Evolutionary conservation across 2,888 invertebrate genomes (phyloP).

Genomic region (Cheilosia scutellata): DNA sequence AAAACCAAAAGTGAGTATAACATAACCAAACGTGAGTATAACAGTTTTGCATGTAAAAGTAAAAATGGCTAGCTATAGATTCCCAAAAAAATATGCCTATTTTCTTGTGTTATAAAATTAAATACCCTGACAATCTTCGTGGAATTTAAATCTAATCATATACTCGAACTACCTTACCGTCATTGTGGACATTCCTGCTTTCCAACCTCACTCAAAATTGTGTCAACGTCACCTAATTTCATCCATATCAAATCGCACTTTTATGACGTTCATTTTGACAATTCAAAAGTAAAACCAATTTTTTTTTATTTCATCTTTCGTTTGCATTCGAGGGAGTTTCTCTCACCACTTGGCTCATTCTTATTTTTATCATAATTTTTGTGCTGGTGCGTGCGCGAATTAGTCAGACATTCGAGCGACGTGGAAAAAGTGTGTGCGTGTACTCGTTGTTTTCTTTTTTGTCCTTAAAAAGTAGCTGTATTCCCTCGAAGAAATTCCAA

Average conservation of each 20-base stretch:
- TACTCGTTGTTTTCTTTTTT: slow-evolving; percentile 61
- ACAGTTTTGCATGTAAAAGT: too few relatives aligned
- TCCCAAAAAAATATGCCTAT: too few relatives aligned
- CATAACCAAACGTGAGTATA: too few relatives aligned
- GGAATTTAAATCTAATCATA: too few relatives aligned
- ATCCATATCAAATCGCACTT: slow-evolving; percentile 63
- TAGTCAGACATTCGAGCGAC: slow-evolving; percentile 62
- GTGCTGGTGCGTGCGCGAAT: slow-evolving; percentile 72
- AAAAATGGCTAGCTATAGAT: too few relatives aligned
- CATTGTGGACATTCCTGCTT: slow-evolving; percentile 19
- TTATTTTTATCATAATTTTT: slow-evolving; percentile 73
- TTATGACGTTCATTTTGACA: slow-evolving; percentile 61
- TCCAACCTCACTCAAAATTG: slow-evolving; percentile 18
- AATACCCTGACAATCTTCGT: too few relatives aligned
- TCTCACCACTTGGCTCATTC: slow-evolving; percentile 70
- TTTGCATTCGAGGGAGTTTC: slow-evolving; percentile 69
- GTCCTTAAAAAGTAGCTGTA: slow-evolving; percentile 46
- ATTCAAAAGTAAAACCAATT: slow-evolving; percentile 37
- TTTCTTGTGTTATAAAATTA: too few relatives aligned
- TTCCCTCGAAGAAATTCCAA: slow-evolving; percentile 17
- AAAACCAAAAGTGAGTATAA: too few relatives aligned
- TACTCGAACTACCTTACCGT: slow-evolving; percentile 8
- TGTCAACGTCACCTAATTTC: slow-evolving; percentile 65
- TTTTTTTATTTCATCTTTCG: slow-evolving; percentile 65
- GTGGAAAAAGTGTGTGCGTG: slow-evolving; percentile 67